phyloP scores from a whole-genome alignment of 1,140 invertebrate species.

The Drosophila truncata region DNA sequence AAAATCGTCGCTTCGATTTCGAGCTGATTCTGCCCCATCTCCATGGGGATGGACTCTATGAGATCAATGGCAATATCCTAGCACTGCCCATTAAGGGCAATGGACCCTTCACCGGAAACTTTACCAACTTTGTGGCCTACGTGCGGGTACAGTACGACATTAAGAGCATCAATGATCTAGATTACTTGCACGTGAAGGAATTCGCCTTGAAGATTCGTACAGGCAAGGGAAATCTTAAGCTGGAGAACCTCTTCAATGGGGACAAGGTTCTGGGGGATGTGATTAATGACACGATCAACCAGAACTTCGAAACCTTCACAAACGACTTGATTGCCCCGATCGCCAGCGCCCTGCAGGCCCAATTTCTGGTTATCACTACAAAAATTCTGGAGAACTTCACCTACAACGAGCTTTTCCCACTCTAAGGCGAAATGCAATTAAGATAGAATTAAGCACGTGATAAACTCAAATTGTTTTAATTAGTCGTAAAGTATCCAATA shows the following conservation, averaged over 20 bases:
- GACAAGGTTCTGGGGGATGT: conserved; percentile 87
- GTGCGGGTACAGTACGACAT: conserved; percentile 86
- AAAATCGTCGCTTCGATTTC: conserved; percentile 85
- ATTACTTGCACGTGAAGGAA: conserved; percentile 86
- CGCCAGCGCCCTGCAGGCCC: conserved; percentile 86
- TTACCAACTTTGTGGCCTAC: conserved; percentile 87
- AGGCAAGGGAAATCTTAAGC: conserved; percentile 86
- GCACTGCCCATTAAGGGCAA: conserved; percentile 88
- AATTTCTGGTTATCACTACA: conserved; percentile 86
- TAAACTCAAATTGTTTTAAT: conserved; percentile 66
- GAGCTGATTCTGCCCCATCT: conserved; percentile 87
- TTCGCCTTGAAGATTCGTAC: conserved; percentile 87
- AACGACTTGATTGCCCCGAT: conserved; percentile 87
- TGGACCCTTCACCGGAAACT: conserved; percentile 88
- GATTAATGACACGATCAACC: conserved; percentile 88
- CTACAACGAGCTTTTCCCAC: conserved; percentile 87
- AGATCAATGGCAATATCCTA: conserved; percentile 88
- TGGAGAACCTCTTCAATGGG: conserved; percentile 89
- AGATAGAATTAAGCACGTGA: conserved; percentile 69
- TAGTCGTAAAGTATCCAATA: conserved; percentile 62
- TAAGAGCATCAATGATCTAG: conserved; percentile 85
- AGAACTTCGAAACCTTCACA: conserved; percentile 88
- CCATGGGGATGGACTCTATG: conserved; percentile 87
- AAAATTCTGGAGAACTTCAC: conserved; percentile 87
- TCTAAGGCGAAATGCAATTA: conserved; percentile 50